These are phyloP conservation scores for Caiman crocodilus DNA, from an alignment of 2,797 vertebrate genomes.

Conservation along the genomic window DNA sequence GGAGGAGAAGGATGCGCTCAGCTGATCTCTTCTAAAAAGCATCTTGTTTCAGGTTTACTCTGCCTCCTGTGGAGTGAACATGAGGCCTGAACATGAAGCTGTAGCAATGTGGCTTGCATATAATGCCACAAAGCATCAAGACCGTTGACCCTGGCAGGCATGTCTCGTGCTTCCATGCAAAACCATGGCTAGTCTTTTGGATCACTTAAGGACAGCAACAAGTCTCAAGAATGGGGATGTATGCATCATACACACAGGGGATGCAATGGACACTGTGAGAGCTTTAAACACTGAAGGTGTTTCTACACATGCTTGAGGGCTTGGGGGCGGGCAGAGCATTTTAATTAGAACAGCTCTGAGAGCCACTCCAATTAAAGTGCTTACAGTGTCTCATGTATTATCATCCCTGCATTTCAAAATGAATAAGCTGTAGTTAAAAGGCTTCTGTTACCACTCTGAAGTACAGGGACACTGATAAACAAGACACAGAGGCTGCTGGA, in stretches of 20 bases:
- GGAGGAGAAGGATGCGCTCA: not conserved
- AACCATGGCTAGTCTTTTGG: not conserved
- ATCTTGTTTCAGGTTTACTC: not conserved
- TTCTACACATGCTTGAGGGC: too few relatives aligned
- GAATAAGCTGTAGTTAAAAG: too few relatives aligned
- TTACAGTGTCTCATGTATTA: too few relatives aligned
- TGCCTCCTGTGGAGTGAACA: not conserved
- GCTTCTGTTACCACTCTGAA: too few relatives aligned
- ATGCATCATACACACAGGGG: not conserved
- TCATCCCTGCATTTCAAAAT: too few relatives aligned
- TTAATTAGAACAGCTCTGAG: too few relatives aligned
- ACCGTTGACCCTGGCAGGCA: not conserved
- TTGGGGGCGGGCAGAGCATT: too few relatives aligned
- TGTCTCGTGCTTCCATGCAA: not conserved
- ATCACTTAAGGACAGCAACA: not conserved
- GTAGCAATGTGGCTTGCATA: too few relatives aligned
- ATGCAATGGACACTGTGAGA: not conserved
- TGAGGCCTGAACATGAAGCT: not conserved
- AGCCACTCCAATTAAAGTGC: too few relatives aligned
- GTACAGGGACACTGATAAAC: too few relatives aligned
- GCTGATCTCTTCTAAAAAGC: not conserved
- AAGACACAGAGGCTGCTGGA: too few relatives aligned
- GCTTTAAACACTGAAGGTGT: not conserved
- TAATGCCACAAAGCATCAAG: not conserved
- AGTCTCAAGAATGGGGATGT: accelerated